These are phyloP conservation scores for Malacosoma neustria DNA, from an alignment of 2,888 invertebrate species.

Conservation along the genomic window DNA sequence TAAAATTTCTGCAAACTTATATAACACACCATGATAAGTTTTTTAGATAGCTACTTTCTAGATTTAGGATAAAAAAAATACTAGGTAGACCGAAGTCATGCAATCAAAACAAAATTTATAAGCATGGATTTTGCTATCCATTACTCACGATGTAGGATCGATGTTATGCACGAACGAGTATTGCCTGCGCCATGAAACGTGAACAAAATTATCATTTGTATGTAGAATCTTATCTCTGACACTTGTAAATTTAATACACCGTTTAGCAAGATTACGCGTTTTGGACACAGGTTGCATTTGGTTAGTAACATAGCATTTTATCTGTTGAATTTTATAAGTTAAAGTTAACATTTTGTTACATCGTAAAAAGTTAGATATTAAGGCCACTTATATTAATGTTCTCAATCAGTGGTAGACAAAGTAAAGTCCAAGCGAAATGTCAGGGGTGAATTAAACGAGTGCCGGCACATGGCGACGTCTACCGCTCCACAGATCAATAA, in stretches of 20 bases:
- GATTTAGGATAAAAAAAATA: neutral
- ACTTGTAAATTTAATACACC: constrained; percentile 1
- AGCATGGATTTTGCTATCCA: constrained; percentile 11
- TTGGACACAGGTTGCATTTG: neutral
- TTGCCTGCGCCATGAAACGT: constrained; percentile 55
- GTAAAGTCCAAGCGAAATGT: constrained; percentile 27
- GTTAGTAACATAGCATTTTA: neutral
- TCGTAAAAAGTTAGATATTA: no score
- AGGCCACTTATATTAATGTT: neutral
- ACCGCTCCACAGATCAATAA: constrained; percentile 57
- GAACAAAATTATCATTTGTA: constrained; percentile 19
- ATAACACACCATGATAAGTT: neutral
- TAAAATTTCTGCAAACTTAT: neutral
- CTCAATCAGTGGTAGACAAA: neutral
- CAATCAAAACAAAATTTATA: constrained; percentile 14
- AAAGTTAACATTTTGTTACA: no score
- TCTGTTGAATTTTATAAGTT: no score
- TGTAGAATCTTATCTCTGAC: constrained; percentile 19
- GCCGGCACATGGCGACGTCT: constrained; percentile 35
- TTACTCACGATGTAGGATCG: constrained; percentile 62
- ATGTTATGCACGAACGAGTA: constrained; percentile 70
- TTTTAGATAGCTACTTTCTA: neutral
- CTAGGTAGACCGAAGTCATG: constrained; percentile 12
- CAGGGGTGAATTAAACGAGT: constrained; percentile 43
- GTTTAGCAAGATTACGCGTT: neutral